These are phyloP conservation scores for Patiria pectinifera DNA, from an alignment of 53 echinoderm and acorn worm species.

Conservation along the genomic window DNA sequence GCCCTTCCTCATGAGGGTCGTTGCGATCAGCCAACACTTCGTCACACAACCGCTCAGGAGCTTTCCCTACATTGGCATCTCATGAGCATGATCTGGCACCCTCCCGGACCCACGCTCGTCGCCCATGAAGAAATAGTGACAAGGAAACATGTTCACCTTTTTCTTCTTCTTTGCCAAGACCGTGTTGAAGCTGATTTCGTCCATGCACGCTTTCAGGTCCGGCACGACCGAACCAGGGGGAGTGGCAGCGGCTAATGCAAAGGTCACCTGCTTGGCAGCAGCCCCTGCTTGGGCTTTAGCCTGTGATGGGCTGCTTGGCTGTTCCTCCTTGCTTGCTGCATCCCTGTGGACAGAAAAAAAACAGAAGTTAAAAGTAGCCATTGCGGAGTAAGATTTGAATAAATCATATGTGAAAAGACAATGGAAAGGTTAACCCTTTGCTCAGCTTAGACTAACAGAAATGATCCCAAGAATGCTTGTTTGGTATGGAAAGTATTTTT, in stretches of 20 bases:
- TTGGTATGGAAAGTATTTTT: too few relatives aligned
- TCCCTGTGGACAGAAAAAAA: constrained; percentile 37
- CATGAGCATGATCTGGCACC: too few relatives aligned
- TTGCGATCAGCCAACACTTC: too few relatives aligned
- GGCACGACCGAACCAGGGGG: constrained; percentile 58
- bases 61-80: too few relatives aligned
- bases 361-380: not conserved
- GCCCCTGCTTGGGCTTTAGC: constrained; percentile 13
- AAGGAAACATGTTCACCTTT: constrained; percentile 59
- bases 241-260: constrained; percentile 43
- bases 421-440: too few relatives aligned
- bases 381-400: not conserved
- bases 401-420: not conserved
- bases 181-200: constrained; percentile 90
- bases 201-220: constrained; percentile 79
- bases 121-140: not conserved
- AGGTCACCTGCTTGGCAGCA: constrained; percentile 61
- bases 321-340: constrained; percentile 40
- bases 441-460: too few relatives aligned
- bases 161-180: constrained; percentile 86
- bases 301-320: constrained; percentile 18
- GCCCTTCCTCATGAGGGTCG: too few relatives aligned
- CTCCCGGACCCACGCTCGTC: too few relatives aligned
- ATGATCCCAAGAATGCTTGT: too few relatives aligned
- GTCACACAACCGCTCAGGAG: too few relatives aligned